Evolutionary conservation across 2,113 vertebrate genomes (phyloP), one percentile per base, ranked within the genome.

Genomic region (Chrysochloris asiatica): DNA sequence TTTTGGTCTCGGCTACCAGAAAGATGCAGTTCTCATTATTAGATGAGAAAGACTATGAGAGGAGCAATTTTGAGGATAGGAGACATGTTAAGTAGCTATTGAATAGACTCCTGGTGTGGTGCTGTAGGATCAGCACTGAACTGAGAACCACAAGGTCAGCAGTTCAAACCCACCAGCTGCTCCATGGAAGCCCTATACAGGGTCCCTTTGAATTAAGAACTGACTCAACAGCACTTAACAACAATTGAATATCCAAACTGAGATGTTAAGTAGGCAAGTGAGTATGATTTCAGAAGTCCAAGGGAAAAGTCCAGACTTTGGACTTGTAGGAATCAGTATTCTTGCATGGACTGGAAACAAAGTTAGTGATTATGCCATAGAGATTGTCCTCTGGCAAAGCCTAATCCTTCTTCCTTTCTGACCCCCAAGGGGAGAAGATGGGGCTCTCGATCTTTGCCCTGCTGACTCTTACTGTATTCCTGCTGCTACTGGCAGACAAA

Each of bases 381-480:
- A 79, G 59, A 50, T 30, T 83, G 76, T 41, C 73, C 93, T 90
- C 11, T 41, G 71, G 38, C 30, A 90, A 88, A 81, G 41, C 9
- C 67, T 93, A 88, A 96, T 59, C 30, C 13, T 8, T 47, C 47
- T 86, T 92, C 36, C 56, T 16, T n/a, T 78, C 65, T 93, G 8
- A 19, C 56, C 33, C 41, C 76, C 38, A 96, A 99, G 99, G 99
- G 85, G 99, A 99, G 97, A 99, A 99, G 97, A 99, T 99, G 98
- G 98, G 98, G 4, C 98, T 99, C 79, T 99, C 99, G 3, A 99
- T 99, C 96, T 99, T 99, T 6, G 98, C 98, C 4, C 95, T 99
- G 91, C 98, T 99, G 88, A 99, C 99, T 82, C 98, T 99, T 17
- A 99, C 99, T 3, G 99, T 99, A 84, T 99, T 99, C 96, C 97